Conservation (phyloP, 2,797 vertebrate genomes). For the Hapalemur alaotrensis region DNA sequence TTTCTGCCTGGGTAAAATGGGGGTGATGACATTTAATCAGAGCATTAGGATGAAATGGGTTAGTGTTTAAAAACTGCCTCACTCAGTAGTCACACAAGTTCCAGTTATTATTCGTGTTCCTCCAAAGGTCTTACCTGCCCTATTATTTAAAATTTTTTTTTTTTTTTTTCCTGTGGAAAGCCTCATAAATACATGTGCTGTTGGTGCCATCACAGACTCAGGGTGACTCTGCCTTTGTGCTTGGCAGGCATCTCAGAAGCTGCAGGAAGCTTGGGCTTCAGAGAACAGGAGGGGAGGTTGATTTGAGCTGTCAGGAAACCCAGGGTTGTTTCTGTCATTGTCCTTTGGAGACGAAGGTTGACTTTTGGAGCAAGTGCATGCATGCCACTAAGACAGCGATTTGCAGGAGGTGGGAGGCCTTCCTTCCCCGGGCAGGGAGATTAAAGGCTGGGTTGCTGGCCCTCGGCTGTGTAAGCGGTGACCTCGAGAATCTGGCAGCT, state of each 20-base stretch:
- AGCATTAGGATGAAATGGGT: not conserved
- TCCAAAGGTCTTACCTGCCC: not conserved
- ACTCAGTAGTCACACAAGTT: not conserved
- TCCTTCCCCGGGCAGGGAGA: not conserved
- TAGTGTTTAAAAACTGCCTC: not conserved
- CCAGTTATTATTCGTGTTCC: not conserved
- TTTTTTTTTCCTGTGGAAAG: not conserved
- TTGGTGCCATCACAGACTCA: not conserved
- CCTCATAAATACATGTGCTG: not conserved
- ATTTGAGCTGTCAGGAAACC: not conserved
- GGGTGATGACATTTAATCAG: not conserved
- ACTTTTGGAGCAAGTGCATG: not conserved
- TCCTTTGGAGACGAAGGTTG: not conserved
- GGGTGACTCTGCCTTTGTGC: not conserved
- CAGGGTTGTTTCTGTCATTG: not conserved
- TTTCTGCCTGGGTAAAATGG: not conserved
- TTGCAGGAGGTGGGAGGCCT: not conserved
- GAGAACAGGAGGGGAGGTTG: not conserved
- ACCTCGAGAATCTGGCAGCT: constrained; percentile 34
- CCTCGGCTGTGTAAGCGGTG: not conserved
- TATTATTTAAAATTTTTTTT: not conserved
- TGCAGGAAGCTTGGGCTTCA: not conserved
- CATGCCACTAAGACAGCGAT: not conserved
- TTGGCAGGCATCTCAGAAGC: not conserved
- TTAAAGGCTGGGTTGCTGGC: not conserved